These are phyloP conservation scores for Patella vulgata DNA, from an alignment of 1,140 invertebrate genomes.

Conservation along the genomic window DNA sequence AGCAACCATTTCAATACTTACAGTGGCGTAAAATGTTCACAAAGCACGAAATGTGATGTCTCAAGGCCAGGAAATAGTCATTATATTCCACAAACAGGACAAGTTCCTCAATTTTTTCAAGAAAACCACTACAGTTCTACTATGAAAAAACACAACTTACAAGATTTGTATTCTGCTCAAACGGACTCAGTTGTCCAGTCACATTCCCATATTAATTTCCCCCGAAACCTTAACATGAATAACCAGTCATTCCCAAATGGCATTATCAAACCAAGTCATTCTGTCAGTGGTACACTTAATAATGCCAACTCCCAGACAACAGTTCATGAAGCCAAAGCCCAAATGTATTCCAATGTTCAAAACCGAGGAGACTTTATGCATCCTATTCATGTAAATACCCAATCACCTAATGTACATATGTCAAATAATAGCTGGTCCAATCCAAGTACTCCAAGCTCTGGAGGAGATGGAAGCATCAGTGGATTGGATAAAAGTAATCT, in stretches of 20 bases:
- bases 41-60: too few species aligned
- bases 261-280: too few species aligned
- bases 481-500: not conserved
- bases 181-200: not conserved
- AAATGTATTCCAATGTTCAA: too few species aligned
- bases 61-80: too few species aligned
- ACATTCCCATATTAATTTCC: not conserved
- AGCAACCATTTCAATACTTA: too few species aligned
- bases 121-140: conserved; percentile 1
- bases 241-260: not conserved
- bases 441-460: conserved; percentile 25
- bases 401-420: not conserved
- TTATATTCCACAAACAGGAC: not conserved
- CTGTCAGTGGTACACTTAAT: too few species aligned
- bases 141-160: conserved; percentile 7
- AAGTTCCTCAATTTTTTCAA: too few species aligned
- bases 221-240: conserved; percentile 1
- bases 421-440: conserved; percentile 16
- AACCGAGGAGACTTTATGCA: conserved; percentile 11
- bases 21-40: too few species aligned
- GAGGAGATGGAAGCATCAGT: conserved; percentile 10
- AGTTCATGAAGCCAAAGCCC: too few species aligned
- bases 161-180: not conserved
- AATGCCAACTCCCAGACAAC: too few species aligned
- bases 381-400: conserved; percentile 16